These are phyloP conservation scores for Celastrina argiolus DNA, from an alignment of 2,888 invertebrate species.

Conservation along the genomic window DNA sequence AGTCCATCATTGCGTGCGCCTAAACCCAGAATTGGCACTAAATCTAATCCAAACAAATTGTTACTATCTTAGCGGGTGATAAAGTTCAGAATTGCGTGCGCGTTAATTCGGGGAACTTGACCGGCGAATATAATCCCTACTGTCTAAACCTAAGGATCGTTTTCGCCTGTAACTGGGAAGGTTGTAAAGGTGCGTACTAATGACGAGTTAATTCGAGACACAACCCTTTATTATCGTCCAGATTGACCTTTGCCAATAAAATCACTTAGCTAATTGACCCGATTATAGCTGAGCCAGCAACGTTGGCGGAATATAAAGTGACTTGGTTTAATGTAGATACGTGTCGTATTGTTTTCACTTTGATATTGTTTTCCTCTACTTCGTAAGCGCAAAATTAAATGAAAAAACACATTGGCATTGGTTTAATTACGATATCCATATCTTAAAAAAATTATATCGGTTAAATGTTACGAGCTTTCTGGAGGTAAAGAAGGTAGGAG, in stretches of 20 bases:
- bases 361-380: too few relatives aligned
- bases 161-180: background rate
- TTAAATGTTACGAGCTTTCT: too few relatives aligned
- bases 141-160: background rate
- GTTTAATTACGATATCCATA: too few relatives aligned
- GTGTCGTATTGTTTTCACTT: too few relatives aligned
- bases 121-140: background rate
- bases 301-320: background rate
- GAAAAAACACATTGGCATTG: too few relatives aligned
- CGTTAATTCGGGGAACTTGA: background rate
- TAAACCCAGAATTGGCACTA: background rate
- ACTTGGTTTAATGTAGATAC: too few relatives aligned
- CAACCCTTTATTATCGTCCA: background rate
- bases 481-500: too few relatives aligned
- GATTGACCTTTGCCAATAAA: conserved; percentile 2
- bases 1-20: background rate
- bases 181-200: conserved; percentile 4
- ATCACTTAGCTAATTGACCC: background rate
- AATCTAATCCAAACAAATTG: too few relatives aligned
- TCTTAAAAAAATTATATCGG: too few relatives aligned
- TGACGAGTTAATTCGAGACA: background rate
- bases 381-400: too few relatives aligned
- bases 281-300: background rate
- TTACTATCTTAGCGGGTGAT: too few relatives aligned
- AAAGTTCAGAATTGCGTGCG: too few relatives aligned